Evolutionary conservation across 23 tunicate genomes (phyloP), one percentile per base, ranked within the genome.

Genomic region (Trididemnum clinides): DNA sequence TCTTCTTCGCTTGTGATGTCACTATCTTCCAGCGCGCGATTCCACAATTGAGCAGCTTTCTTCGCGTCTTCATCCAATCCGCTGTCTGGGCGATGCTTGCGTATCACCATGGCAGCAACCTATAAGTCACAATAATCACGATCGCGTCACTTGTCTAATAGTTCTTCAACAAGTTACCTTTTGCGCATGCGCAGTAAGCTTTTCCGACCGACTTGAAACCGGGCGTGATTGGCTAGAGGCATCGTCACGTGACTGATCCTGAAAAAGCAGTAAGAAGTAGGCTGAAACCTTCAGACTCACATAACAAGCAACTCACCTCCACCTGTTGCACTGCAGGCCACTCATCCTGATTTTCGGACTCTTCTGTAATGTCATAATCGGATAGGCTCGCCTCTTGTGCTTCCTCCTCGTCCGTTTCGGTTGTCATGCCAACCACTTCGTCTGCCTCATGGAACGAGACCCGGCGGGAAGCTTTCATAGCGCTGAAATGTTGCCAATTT

Each of bases 161-260:
- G 15, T 44, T 44, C 54, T 44, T 44, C 54, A 44, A 44, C 10
- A 44, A 10, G 37, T 31, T 31, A 92, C 97, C 85, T 87, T 92
- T 58, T 87, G 91, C 32, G 97, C 97, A 82, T 92, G 97, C 66
- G 86, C 91, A 23, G 97, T 92, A 19, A 92, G 74, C 85, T 86
- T 92, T 25, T 81, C 97, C 6, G 97, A 92, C 28, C 97, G 85
- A 39, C 97, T 92, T 0, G 97, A 92, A 5, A 92, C 69, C 1
- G 97, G 91, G 54, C 97, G 81, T 18, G 87, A 78, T 28, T 82
- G 31, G 66, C 84, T 86, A 0, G 77, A 77, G 28, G 88, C 18
- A 0, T 20, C 72, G 3, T 35, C 44, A 5, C 50, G 49, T 18
- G 82, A 28, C 29, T 30, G 57, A 6, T 58, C 72, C 73, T 65